A percentile compares a stretch with the other conserved stretches of the same genome.
Evolutionary conservation across 2,113 vertebrate species (phyloP).

Genomic region (Ginglymostoma cirratum): DNA sequence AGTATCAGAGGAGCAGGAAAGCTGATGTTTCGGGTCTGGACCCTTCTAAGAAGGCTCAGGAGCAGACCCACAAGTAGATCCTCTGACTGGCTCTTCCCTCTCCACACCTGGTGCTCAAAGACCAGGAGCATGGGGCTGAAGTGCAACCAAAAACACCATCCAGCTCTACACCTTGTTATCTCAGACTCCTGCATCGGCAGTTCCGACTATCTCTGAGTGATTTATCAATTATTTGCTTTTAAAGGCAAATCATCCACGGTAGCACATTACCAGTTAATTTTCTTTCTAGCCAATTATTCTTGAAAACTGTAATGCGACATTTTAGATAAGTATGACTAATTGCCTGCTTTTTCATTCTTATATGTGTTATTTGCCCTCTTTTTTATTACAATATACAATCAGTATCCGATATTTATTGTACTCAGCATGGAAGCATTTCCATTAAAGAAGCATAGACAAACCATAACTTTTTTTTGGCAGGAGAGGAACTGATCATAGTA

Average conservation of each 20-base stretch:
- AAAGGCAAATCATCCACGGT: not conserved
- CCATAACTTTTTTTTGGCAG: not conserved
- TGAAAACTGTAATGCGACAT: not conserved
- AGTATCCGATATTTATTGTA: not conserved
- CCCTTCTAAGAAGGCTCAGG: too few species aligned
- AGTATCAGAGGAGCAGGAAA: too few species aligned
- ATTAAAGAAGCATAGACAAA: not conserved
- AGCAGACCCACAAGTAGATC: too few species aligned
- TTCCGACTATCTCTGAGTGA: too few species aligned
- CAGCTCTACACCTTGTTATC: too few species aligned
- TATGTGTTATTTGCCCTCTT: not conserved
- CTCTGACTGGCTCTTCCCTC: too few species aligned
- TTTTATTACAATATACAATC: not conserved
- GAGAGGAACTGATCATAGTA: not conserved
- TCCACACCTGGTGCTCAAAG: too few species aligned
- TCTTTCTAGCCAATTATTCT: not conserved
- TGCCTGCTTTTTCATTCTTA: not conserved
- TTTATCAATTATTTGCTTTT: conserved; percentile 1
- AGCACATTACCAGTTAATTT: not conserved
- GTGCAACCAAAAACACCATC: too few species aligned
- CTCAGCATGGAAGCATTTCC: not conserved
- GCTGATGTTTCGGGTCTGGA: too few species aligned
- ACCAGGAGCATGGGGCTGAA: too few species aligned
- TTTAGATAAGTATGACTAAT: not conserved
- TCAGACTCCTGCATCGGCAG: too few species aligned